phyloP scores from a whole-genome alignment of 2,888 invertebrate species.

The Andrena minutula region DNA sequence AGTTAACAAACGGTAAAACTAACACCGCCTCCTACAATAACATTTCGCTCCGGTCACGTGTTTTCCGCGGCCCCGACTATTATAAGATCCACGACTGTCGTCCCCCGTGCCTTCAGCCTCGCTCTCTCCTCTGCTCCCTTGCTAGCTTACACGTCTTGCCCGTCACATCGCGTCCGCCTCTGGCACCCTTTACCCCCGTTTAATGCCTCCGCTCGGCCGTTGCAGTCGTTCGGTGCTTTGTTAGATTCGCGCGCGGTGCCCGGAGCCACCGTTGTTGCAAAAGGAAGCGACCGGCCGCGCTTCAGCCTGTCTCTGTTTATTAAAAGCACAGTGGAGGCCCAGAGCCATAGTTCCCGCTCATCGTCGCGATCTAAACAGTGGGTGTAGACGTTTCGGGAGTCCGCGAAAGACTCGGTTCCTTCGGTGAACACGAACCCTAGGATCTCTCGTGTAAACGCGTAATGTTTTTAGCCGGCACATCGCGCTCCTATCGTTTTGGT shows the following conservation, averaged over 20 bases:
- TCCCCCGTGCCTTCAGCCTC: slow-evolving; percentile 19
- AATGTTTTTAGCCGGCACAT: neutral
- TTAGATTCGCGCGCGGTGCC: no score
- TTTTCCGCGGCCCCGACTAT: slow-evolving; percentile 80
- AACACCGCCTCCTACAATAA: slow-evolving; percentile 83
- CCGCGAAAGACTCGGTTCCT: no score
- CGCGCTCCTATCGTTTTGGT: neutral
- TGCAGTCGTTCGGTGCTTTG: no score
- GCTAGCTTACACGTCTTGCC: slow-evolving; percentile 22
- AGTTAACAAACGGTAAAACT: slow-evolving; percentile 84
- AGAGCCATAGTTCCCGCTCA: no score
- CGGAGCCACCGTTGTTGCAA: no score
- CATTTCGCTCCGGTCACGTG: slow-evolving; percentile 85
- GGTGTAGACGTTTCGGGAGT: no score
- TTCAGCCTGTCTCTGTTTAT: no score
- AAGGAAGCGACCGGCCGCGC: no score
- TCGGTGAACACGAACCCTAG: no score
- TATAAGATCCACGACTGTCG: slow-evolving; percentile 76
- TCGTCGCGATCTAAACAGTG: no score
- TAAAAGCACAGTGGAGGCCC: no score
- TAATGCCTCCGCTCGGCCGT: neutral
- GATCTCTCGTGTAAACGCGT: neutral
- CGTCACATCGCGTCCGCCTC: slow-evolving; percentile 20
- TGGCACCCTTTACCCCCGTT: slow-evolving; percentile 13
- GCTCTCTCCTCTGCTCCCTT: neutral